phyloP scores from a whole-genome alignment of 1,140 invertebrate genomes.

The Achroia grisella region DNA sequence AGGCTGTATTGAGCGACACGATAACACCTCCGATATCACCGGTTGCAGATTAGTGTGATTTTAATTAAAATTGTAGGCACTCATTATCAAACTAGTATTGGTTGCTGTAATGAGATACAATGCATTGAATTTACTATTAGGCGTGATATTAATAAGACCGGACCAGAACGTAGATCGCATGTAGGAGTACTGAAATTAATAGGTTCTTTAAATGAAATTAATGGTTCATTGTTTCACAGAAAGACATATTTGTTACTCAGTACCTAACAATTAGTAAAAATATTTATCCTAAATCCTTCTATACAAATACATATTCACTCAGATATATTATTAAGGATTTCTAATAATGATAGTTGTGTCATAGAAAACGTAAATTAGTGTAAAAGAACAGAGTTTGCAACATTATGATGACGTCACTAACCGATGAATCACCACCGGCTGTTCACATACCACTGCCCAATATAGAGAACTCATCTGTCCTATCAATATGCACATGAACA shows the following conservation, averaged over 20 bases:
- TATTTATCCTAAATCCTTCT: too few species aligned
- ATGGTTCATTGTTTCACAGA: too few species aligned
- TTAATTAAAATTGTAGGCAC: slow-evolving; percentile 2
- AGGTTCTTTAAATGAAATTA: background rate
- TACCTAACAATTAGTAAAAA: too few species aligned
- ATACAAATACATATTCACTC: too few species aligned
- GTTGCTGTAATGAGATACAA: slow-evolving; percentile 14
- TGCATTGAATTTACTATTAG: slow-evolving; percentile 5
- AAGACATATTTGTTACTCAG: too few species aligned
- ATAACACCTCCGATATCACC: slow-evolving; percentile 23
- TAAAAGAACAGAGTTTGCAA: slow-evolving; percentile 7
- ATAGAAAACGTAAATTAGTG: slow-evolving; percentile 20
- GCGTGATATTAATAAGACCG: background rate
- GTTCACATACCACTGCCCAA: background rate
- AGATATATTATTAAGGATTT: too few species aligned
- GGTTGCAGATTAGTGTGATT: slow-evolving; percentile 27
- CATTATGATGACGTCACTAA: slow-evolving; percentile 10
- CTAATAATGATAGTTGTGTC: background rate
- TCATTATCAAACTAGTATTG: slow-evolving; percentile 19
- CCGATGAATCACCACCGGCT: slow-evolving; percentile 8
- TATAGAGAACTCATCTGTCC: background rate
- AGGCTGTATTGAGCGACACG: slow-evolving; percentile 21
- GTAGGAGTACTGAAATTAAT: background rate
- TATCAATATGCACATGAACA: too few species aligned
- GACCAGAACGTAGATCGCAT: background rate